These are phyloP conservation scores for Eospalax fontanierii DNA, from an alignment of 2,797 vertebrate genomes.

Conservation along the genomic window DNA sequence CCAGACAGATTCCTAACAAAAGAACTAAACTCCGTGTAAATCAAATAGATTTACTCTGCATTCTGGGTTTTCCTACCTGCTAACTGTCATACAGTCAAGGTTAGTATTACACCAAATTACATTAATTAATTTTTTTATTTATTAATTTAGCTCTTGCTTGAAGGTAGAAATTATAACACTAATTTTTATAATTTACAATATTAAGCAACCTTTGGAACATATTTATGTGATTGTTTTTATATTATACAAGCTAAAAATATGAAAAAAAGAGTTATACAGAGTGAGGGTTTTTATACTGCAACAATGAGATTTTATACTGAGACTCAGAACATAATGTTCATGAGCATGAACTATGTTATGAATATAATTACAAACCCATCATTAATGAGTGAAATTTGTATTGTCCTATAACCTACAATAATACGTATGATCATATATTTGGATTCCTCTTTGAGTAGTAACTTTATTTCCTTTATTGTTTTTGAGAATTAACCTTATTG, in stretches of 20 bases:
- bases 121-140: too few relatives aligned
- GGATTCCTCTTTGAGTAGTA: not conserved
- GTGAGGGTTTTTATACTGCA: not conserved
- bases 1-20: not conserved
- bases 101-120: not conserved
- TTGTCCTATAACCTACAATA: not conserved
- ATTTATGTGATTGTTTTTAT: not conserved
- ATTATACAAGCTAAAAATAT: conserved; percentile 19
- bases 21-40: conserved; percentile 37
- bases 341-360: not conserved
- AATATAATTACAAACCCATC: not conserved
- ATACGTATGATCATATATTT: not conserved
- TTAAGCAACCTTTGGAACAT: not conserved
- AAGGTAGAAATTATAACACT: not conserved
- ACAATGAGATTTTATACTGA: not conserved
- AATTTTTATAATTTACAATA: conserved; percentile 37
- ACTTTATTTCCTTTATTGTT: not conserved
- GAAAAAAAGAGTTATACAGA: not conserved
- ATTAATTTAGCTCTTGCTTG: not conserved
- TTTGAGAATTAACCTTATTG: not conserved
- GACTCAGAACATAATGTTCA: not conserved
- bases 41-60: conserved; percentile 19
- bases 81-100: not conserved
- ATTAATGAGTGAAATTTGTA: not conserved
- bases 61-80: not conserved